phyloP scores from a whole-genome alignment of 37 sponge, comb jelly and placozoan genomes.

The Tethya wilhelma region DNA sequence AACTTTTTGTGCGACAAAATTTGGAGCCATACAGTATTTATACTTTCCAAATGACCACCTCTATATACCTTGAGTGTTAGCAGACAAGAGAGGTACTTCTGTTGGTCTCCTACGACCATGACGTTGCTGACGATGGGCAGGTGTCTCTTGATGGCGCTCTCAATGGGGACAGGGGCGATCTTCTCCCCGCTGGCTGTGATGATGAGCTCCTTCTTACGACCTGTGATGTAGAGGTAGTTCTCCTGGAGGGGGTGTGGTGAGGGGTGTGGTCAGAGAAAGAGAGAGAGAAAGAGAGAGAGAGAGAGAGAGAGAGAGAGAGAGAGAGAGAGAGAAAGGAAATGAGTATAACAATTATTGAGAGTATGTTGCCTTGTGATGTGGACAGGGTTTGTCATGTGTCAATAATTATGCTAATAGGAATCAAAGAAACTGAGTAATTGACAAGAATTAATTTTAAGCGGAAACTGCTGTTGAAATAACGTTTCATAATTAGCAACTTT shows the following conservation, averaged over 20 bases:
- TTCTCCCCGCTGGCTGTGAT: conserved; percentile 80
- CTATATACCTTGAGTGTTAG: conserved; percentile 78
- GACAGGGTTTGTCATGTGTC: too few relatives aligned
- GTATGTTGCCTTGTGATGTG: not conserved
- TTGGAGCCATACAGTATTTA: too few relatives aligned
- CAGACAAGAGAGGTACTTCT: conserved; percentile 75
- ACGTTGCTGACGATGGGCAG: conserved; percentile 84
- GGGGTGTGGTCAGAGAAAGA: not conserved
- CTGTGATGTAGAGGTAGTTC: conserved; percentile 69
- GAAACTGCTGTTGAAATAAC: too few relatives aligned
- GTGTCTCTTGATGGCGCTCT: conserved; percentile 64
- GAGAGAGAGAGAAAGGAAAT: conserved; percentile 1
- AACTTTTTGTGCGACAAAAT: too few relatives aligned
- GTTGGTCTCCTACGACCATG: conserved; percentile 79
- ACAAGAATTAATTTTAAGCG: too few relatives aligned
- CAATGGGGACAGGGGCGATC: conserved; percentile 89
- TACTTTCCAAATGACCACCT: too few relatives aligned
- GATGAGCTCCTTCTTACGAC: conserved; percentile 71
- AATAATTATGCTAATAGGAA: too few relatives aligned
- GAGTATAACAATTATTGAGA: not conserved
- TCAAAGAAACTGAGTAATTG: not conserved
- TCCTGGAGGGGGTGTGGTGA: conserved; percentile 20
- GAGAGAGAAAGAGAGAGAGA: conserved; percentile 9
- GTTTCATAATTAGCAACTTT: too few relatives aligned
- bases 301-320: conserved; percentile 26